Base-by-base conservation (phyloP, 2,113 vertebrate species). In the Muntiacus reevesi region DNA sequence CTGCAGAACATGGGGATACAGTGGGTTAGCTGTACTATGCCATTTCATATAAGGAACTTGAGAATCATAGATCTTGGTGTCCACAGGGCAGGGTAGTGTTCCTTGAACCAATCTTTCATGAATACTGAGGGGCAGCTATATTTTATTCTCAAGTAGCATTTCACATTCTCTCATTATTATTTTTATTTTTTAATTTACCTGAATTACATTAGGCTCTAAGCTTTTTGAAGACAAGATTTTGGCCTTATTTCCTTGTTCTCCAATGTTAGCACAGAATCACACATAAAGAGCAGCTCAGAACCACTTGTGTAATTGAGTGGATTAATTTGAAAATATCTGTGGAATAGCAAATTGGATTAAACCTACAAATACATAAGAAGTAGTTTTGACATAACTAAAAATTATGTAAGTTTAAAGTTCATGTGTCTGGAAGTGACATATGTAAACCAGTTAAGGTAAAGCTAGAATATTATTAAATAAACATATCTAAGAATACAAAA, bases 41-140 rank as follows among this genome's bases (percentile, higher is more conserved):
- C 7, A 9, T 47, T 79, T 47, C 40, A 16, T 16, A 47, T 47
- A 79, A 47, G 76, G 76, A 30, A 79, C 27, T 30, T 79, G 4
- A 79, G 15, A 16, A 79, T 79, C 76, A 14, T 47, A 30, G 43
- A 79, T 30, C 27, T 47, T 79, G 11, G 15, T 79, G 13, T 47
- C 14, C 43, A 47, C 30, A 7, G 27, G 40, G 43, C 7, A 47
- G 16, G 43, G 27, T 47, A 45, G 15, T 30, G 43, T 47, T 30
- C 43, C 27, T 47, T 2, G 0, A 47, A 30, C 25, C 15, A 79
- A 79, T 5, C 7, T 27, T 28, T 28, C 2, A 0, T 27, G 13
- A 78, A 78, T 78, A 45, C 40, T 25, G 40, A 47, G 14, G 27
- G 25, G 27, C 6, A 27, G 27, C 14, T 79, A 28, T 36, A 16